These are phyloP conservation scores for Machimus atricapillus DNA, from an alignment of 2,888 invertebrate genomes.

Conservation along the genomic window DNA sequence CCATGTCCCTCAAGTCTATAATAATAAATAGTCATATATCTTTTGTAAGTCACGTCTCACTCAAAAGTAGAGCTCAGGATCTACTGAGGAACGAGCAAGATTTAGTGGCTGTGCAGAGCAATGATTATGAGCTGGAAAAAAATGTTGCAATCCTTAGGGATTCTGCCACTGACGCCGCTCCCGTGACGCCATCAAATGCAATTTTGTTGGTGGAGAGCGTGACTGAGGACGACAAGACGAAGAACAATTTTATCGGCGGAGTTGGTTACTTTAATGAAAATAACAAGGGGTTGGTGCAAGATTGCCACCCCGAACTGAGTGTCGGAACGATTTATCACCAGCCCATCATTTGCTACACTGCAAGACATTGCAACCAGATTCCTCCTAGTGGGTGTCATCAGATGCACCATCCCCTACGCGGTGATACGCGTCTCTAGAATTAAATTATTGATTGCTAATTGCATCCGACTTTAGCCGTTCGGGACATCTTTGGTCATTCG, in stretches of 20 bases:
- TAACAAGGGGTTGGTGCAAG: neutral
- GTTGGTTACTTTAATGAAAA: neutral
- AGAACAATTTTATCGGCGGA: neutral
- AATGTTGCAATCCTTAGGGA: slow-evolving; percentile 15
- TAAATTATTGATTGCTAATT: slow-evolving; percentile 80
- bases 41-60: slow-evolving; percentile 49
- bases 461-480: slow-evolving; percentile 69
- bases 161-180: slow-evolving; percentile 39
- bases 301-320: too few relatives aligned
- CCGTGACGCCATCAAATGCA: slow-evolving; percentile 28
- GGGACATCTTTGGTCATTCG: slow-evolving; percentile 73
- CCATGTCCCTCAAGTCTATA: slow-evolving; percentile 58
- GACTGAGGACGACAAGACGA: neutral
- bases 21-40: slow-evolving; percentile 54
- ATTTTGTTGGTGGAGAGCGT: neutral
- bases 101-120: slow-evolving; percentile 45
- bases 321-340: slow-evolving; percentile 52
- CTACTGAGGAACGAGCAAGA: slow-evolving; percentile 50
- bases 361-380: slow-evolving; percentile 58
- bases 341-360: slow-evolving; percentile 58
- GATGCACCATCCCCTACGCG: slow-evolving; percentile 74
- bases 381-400: slow-evolving; percentile 59
- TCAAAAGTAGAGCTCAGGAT: slow-evolving; percentile 43
- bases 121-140: slow-evolving; percentile 43
- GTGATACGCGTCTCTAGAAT: slow-evolving; percentile 88